phyloP scores from a whole-genome alignment of 1,140 invertebrate species.

The Yoshiicerus persimilis region DNA sequence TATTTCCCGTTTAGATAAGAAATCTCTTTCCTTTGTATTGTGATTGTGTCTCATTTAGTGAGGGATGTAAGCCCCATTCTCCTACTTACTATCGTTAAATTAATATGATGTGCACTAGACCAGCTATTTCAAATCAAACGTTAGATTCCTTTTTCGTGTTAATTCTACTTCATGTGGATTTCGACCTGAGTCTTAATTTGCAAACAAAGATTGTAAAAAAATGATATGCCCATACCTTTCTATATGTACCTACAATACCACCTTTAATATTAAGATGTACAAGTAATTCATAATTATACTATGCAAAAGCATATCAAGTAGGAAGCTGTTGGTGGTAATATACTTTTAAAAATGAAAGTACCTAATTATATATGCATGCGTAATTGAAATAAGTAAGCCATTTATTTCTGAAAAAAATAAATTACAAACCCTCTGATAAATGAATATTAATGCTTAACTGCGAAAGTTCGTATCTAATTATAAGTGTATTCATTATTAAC shows the following conservation, averaged over 20 bases:
- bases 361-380: background rate
- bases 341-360: background rate
- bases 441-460: background rate
- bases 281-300: too few relatives aligned
- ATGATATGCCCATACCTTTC: too few relatives aligned
- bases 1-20: slow-evolving; percentile 9
- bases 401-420: background rate
- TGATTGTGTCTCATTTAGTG: background rate
- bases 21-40: background rate
- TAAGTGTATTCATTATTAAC: too few relatives aligned
- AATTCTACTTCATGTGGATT: background rate
- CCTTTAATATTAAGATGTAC: too few relatives aligned
- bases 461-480: too few relatives aligned
- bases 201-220: background rate
- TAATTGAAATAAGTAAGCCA: background rate
- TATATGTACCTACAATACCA: too few relatives aligned
- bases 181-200: background rate
- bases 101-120: background rate
- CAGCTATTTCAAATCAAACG: background rate
- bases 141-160: background rate
- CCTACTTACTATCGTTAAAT: too few relatives aligned
- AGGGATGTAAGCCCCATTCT: background rate
- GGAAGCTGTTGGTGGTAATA: too few relatives aligned
- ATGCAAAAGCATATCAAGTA: too few relatives aligned
- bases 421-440: background rate